Evolutionary conservation across 2,113 vertebrate species (phyloP), one percentile per base, ranked within the genome.

Genomic region (Nycticorax nycticorax): DNA sequence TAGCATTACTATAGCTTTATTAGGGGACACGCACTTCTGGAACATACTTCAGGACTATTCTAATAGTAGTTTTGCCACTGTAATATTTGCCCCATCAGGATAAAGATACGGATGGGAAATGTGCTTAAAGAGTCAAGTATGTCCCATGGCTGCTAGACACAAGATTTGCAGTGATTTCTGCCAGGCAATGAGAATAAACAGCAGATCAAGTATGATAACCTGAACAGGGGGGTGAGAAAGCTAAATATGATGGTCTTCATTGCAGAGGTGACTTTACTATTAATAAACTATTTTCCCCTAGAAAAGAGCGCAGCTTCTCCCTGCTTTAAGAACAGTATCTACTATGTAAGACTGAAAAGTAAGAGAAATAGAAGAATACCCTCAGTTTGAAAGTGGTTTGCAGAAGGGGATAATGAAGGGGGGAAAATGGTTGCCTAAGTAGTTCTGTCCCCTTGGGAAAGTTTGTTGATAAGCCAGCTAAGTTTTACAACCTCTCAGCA

Each of bases 291-390:
- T 52, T 92, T 79, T 83, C 2, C 41, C 22, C 53, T 32, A 27
- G 71, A 56, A 59, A 55, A 62, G 41, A 62, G 24, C 75, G 76
- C 81, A 92, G n/a, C 50, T 84, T 43, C 52, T 52, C 23, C 41
- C 82, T 78, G 64, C 48, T 55, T 39, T 79, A 85, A 84, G 71
- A 87, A 57, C 57, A 55, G 13, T 30, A n/a, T 30, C 55, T 85
- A 28, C 53, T 32, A 14, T 5, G 26, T 60, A 69, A 71, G 81
- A 77, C 0, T 48, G 64, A 67, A 75, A 94, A 93, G 47, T 30
- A 41, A 86, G 69, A 95, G 84, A 87, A 92, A 95, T 6, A 83
- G 77, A 95, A 88, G 55, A 89, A 84, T 27, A 64, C 47, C 27
- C 80, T 94, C 28, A 12, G 32, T 33, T 62, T n/a, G 64, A 47